phyloP scores from a whole-genome alignment of 2,113 vertebrate genomes.

The Cichladusa arquata region DNA sequence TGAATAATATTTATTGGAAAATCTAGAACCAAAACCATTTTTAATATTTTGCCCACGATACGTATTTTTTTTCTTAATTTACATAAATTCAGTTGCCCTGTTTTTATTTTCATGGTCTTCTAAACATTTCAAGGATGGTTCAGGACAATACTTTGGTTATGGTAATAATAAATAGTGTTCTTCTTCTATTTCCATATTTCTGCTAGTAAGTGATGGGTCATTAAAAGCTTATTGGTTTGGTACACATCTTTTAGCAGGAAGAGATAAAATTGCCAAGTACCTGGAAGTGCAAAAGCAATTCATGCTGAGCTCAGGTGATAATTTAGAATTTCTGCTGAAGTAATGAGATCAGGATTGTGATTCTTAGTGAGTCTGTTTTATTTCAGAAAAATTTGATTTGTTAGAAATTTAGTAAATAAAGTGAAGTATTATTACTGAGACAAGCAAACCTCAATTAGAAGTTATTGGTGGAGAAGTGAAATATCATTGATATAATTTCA shows the following conservation, averaged over 20 bases:
- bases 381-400: neutral
- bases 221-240: neutral
- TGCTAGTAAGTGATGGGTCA: neutral
- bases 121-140: neutral
- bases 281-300: neutral
- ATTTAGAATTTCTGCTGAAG: neutral
- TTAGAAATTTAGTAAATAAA: neutral
- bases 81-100: rapidly evolving
- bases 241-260: neutral
- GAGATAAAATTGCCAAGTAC: neutral
- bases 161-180: neutral
- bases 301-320: neutral
- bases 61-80: neutral
- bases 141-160: neutral
- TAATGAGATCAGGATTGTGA: neutral
- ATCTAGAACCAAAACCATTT: neutral
- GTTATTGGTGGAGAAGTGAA: neutral
- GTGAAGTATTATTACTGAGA: neutral
- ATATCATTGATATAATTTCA: neutral
- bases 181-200: neutral
- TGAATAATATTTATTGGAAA: neutral
- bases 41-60: neutral
- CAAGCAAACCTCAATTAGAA: neutral
- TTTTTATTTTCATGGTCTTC: neutral
- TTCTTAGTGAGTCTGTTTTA: neutral